phyloP scores from a whole-genome alignment of 2,888 invertebrate species.

The Lumbricus terrestris region DNA sequence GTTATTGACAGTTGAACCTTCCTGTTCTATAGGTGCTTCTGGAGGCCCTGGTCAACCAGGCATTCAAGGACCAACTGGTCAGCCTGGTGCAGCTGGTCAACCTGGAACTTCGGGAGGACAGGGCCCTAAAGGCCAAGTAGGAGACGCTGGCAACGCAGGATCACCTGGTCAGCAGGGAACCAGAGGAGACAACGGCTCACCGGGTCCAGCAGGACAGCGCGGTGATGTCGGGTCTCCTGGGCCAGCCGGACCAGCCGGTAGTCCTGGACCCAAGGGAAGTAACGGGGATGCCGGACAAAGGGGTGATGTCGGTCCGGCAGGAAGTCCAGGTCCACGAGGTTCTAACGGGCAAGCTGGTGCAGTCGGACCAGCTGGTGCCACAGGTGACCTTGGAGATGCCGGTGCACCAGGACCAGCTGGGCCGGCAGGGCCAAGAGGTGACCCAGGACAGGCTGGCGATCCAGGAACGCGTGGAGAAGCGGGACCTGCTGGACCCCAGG shows the following conservation, averaged over 20 bases:
- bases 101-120: constrained; percentile 19
- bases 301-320: constrained; percentile 32
- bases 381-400: constrained; percentile 29
- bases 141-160: constrained; percentile 30
- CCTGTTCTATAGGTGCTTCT: constrained; percentile 19
- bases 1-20: neutral
- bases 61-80: constrained; percentile 4
- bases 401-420: constrained; percentile 25
- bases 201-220: constrained; percentile 24
- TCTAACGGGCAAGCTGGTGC: constrained; percentile 28
- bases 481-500: constrained; percentile 58
- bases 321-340: constrained; percentile 23
- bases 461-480: constrained; percentile 64
- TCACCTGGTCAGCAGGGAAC: constrained; percentile 25
- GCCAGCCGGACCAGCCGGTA: constrained; percentile 32
- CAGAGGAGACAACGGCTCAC: constrained; percentile 23
- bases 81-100: constrained; percentile 13
- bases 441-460: constrained; percentile 30
- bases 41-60: constrained; percentile 33
- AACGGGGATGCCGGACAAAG: constrained; percentile 24
- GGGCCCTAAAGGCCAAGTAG: constrained; percentile 15
- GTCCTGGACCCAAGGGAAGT: constrained; percentile 43
- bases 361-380: constrained; percentile 26
- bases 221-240: constrained; percentile 25
- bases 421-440: constrained; percentile 30